phyloP scores from a whole-genome alignment of 1,140 invertebrate species.

The Pantala flavescens region DNA sequence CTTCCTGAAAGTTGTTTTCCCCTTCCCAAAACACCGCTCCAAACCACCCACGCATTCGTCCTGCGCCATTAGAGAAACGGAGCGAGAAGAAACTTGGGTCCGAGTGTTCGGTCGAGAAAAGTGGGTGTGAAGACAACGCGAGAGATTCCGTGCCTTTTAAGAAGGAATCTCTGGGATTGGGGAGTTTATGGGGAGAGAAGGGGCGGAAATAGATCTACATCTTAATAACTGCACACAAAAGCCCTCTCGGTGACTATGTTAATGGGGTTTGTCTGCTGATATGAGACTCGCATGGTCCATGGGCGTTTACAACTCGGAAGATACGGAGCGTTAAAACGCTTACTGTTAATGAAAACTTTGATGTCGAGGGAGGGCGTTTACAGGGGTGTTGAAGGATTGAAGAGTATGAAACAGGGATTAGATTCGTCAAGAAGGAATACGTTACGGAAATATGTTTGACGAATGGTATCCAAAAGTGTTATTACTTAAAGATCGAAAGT shows the following conservation, averaged over 20 bases:
- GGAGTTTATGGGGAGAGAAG: background rate
- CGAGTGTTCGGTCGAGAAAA: background rate
- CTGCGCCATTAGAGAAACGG: background rate
- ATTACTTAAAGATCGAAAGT: too few species aligned
- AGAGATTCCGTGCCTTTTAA: background rate
- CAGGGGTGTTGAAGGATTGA: background rate
- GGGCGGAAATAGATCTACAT: background rate
- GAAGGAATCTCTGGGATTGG: background rate
- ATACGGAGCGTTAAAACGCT: background rate
- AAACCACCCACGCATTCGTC: background rate
- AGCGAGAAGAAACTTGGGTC: background rate
- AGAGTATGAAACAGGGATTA: too few species aligned
- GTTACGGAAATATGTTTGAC: too few species aligned
- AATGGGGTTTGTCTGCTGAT: background rate
- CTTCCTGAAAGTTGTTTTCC: too few species aligned
- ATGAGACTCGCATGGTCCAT: background rate
- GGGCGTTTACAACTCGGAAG: background rate
- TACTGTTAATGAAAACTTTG: slow-evolving; percentile 8
- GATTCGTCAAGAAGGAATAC: too few species aligned
- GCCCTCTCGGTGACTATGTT: background rate
- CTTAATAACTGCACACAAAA: slow-evolving; percentile 3
- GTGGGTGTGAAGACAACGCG: background rate
- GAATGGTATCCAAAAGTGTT: too few species aligned
- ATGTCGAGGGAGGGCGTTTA: background rate
- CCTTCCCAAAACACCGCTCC: background rate